Percentiles rank a stretch among this genome's conserved stretches.
Evolutionary conservation across 2,113 vertebrate genomes (phyloP).

Genomic region (Tachysurus vachellii): DNA sequence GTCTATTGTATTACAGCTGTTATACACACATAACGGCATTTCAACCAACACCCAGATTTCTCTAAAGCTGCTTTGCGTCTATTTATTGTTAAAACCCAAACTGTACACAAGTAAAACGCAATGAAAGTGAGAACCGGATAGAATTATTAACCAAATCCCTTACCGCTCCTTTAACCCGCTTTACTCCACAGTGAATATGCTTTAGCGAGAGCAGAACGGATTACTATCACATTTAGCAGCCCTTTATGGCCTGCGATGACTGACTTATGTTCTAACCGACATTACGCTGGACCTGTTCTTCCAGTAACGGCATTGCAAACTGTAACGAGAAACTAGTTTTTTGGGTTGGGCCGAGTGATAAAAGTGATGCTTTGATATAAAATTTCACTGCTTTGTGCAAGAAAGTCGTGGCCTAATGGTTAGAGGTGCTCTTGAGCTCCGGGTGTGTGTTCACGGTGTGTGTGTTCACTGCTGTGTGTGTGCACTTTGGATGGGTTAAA

Average conservation of each 20-base stretch:
- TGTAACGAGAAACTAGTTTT: not conserved
- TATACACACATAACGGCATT: not conserved
- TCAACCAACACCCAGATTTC: not conserved
- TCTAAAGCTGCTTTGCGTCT: not conserved
- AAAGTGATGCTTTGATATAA: not conserved
- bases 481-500: no score
- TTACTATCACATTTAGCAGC: not conserved
- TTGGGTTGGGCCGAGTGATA: not conserved
- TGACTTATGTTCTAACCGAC: not conserved
- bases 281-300: not conserved
- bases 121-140: not conserved
- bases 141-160: not conserved
- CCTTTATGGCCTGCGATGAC: not conserved
- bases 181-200: no score
- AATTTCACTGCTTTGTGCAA: not conserved
- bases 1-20: not conserved
- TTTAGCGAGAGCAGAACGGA: not conserved
- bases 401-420: not conserved
- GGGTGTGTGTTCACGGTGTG: no score
- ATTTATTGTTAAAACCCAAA: not conserved
- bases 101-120: not conserved
- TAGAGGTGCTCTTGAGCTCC: no score
- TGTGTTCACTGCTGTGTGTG: no score
- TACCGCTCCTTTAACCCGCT: not conserved
- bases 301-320: not conserved